Evolutionary conservation across 1,140 invertebrate genomes (phyloP).

Genomic region (Paramacrobiotus metropolitanus): DNA sequence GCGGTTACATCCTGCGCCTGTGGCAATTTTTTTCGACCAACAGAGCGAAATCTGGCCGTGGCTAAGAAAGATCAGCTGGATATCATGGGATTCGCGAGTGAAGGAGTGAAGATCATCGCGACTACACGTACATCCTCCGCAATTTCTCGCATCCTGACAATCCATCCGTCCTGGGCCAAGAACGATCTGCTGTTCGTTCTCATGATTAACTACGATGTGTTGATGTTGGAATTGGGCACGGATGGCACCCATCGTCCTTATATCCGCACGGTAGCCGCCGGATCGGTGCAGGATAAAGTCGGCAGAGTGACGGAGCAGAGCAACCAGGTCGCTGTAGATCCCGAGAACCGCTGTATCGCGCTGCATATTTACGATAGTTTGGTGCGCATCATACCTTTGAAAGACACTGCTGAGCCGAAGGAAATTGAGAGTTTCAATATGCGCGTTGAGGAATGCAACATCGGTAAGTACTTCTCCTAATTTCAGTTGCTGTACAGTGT

Average conservation of each 20-base stretch:
- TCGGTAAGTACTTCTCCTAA: background rate
- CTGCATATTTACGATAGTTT: background rate
- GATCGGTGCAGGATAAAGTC: background rate
- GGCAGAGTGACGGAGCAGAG: background rate
- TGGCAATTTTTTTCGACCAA: background rate
- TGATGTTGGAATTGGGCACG: background rate
- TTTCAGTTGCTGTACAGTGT: background rate
- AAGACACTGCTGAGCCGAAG: background rate
- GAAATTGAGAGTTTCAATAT: background rate
- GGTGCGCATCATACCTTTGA: background rate
- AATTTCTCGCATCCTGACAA: background rate
- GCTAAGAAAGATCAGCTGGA: background rate
- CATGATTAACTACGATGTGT: background rate
- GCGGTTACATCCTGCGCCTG: background rate
- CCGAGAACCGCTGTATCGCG: background rate
- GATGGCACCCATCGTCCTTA: background rate
- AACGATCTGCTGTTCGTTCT: background rate
- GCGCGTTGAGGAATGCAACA: background rate
- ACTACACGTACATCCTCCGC: background rate
- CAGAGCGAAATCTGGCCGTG: background rate
- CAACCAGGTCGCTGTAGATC: background rate
- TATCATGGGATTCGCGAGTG: background rate
- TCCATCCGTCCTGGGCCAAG: background rate
- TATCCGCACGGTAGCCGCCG: background rate
- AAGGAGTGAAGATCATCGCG: background rate